These are phyloP conservation scores for Hermodice carunculata DNA, from an alignment of 2,888 invertebrate species.

Conservation along the genomic window DNA sequence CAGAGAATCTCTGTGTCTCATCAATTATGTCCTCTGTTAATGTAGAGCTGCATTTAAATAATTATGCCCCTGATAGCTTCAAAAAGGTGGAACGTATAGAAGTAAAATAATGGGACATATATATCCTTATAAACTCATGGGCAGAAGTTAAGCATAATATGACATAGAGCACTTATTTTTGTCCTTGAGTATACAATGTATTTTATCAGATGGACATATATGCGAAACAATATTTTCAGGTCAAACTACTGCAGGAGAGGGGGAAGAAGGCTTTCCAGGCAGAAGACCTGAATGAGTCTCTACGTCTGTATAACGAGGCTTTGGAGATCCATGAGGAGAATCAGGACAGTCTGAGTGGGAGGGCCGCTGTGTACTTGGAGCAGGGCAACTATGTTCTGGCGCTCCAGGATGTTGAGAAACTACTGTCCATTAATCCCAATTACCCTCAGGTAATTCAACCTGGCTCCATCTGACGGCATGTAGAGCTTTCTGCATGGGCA, in stretches of 20 bases:
- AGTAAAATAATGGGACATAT: too few relatives aligned
- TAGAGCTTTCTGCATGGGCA: neutral
- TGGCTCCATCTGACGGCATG: too few relatives aligned
- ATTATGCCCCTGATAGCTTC: too few relatives aligned
- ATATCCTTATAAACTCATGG: too few relatives aligned
- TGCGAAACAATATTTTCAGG: constrained; percentile 17
- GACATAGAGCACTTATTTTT: too few relatives aligned
- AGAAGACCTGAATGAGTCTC: constrained; percentile 51
- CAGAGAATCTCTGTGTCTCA: too few relatives aligned
- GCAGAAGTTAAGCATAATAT: too few relatives aligned
- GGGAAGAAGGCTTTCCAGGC: constrained; percentile 55
- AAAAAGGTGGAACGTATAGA: too few relatives aligned
- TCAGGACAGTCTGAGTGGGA: constrained; percentile 50
- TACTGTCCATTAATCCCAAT: constrained; percentile 44
- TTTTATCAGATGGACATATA: too few relatives aligned
- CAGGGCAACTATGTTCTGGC: constrained; percentile 55
- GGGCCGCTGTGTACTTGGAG: constrained; percentile 55
- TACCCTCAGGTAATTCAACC: constrained; percentile 49
- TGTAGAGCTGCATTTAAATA: too few relatives aligned
- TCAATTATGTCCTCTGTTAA: too few relatives aligned
- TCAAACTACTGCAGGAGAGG: constrained; percentile 24
- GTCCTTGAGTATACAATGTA: too few relatives aligned
- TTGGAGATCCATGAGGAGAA: constrained; percentile 64
- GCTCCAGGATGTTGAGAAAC: constrained; percentile 50
- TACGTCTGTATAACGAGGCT: constrained; percentile 59